Evolutionary conservation across 2,797 vertebrate genomes (phyloP), one percentile per base, ranked within the genome.

Genomic region (Protosalanx chinensis): DNA sequence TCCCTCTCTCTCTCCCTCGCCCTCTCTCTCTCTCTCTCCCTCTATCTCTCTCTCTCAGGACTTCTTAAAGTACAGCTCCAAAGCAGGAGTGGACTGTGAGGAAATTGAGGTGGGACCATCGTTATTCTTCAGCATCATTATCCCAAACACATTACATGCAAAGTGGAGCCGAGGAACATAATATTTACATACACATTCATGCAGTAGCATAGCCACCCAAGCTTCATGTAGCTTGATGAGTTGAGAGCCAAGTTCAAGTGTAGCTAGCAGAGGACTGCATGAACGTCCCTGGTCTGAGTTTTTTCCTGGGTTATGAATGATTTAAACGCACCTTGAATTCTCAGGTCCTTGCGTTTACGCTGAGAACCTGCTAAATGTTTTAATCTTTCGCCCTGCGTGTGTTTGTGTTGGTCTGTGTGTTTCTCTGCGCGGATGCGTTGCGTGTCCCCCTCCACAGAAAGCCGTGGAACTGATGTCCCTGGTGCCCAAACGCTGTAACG

Each of bases 401-500:
- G 12, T 20, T 51, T 30, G 32, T 16, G 6, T 58, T n/a, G 35
- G 23, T 59, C 16, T 68, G 65, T 66, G 58, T 32, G 32, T 51
- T 6, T 76, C 68, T 66, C 20, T 74, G 41, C 5, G 6, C 49
- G n/a, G 33, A 20, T 71, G 68, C 35, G 12, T 70, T 13, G 41
- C 3, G 1, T 12, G 41, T 46, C 41, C 41, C 41, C 76, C 71
- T 68, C 33, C 29, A 10, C 91, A 99, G 97, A 98, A 97, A 97
- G 96, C 97, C 0, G 93, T 96, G 73, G 95, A 98, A 82, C 90
- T 99, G 91, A 98, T 99, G 96, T 98, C 95, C 73, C 84, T 98
- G 93, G 97, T 99, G 76, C 97, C 97, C 0, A 98, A 98, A 85
- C 97, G 95, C 76, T 99, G 97, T 88, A 99, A 99, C 59, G 97